A percentile compares a stretch with the other conserved stretches of the same genome.
Conservation (phyloP, 1,140 invertebrate genomes). For the Brachionus rubens region DNA sequence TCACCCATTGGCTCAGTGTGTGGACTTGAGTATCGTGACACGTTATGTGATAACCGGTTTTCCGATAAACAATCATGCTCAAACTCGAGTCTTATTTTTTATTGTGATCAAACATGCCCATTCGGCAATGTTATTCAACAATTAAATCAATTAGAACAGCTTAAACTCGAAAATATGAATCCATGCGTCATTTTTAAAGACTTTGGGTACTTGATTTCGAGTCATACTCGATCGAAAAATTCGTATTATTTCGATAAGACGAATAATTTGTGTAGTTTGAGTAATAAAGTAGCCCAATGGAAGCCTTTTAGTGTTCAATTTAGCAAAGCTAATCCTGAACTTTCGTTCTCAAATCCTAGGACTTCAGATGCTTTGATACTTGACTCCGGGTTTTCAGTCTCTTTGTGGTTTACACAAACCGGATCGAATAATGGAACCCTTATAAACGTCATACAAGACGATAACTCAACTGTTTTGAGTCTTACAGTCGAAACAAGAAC, state of each 20-base stretch:
- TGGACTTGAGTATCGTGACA: constrained; percentile 33
- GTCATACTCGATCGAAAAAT: background rate
- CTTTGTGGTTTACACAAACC: constrained; percentile 24
- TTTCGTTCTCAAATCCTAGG: background rate
- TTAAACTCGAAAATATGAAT: constrained; percentile 15
- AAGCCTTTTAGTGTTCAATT: background rate
- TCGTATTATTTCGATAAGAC: constrained; percentile 30
- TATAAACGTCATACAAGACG: background rate
- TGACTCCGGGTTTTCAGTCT: constrained; percentile 24
- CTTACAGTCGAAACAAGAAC: background rate
- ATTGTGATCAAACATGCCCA: constrained; percentile 34
- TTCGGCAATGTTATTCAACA: background rate
- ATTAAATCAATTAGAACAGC: background rate
- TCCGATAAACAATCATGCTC: background rate
- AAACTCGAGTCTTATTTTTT: background rate
- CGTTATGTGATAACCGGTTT: constrained; percentile 23
- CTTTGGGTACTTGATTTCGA: background rate
- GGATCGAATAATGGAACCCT: constrained; percentile 7
- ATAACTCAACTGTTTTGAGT: background rate
- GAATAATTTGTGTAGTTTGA: constrained; percentile 17
- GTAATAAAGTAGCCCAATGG: background rate
- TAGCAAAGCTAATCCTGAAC: background rate
- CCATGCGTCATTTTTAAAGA: constrained; percentile 31
- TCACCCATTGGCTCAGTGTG: constrained; percentile 1
- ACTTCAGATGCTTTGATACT: background rate